Evolutionary conservation across 2,888 invertebrate species (phyloP), one percentile per base, ranked within the genome.

Genomic region (Rotaria magnacalcarata): DNA sequence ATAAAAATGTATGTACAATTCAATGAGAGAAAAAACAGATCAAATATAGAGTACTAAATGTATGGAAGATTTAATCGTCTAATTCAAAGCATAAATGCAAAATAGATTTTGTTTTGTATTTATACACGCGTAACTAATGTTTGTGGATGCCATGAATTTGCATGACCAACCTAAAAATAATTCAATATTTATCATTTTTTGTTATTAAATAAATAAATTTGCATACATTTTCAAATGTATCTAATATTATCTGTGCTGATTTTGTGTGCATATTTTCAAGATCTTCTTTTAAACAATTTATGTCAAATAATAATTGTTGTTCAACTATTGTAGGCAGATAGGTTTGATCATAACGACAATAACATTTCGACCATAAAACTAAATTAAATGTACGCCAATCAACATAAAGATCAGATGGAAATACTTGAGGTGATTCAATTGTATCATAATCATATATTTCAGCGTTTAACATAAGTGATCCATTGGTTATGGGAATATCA

Each of bases 121-220:
- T 80, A 80, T 14, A 80, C 47, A n/a, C 80, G 80, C 5, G 80
- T 80, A 21, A 47, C 80, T 6, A 80, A n/a, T 80, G 47, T n/a
- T n/a, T 80, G 43, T 47, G 80, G 80, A 47, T 47, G n/a, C 80
- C 80, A 80, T 47, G 80, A 80, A 80, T 80, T 80, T n/a, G 80
- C 80, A 47, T 80, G n/a, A 47, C 47, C 80, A 47, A 47, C 3
- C 47, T 43, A 14, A 80, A 34, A 34, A 34, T 34, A 34, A 34
- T 34, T 34, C 34, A 34, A 34, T 2, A 34, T 34, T 34, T 34
- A 34, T 34, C 34, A 34, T 34, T 34, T 34, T 34, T 34, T 34
- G 0, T 19, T 14, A 67, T 67, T 19, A 19, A 27, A 34, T 34
- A 34, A 34, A 2, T 34, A 34, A 41, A 34, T 16, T 0, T 41